Conservation (phyloP, 1,140 invertebrate species). For the Papilio xuthus region DNA sequence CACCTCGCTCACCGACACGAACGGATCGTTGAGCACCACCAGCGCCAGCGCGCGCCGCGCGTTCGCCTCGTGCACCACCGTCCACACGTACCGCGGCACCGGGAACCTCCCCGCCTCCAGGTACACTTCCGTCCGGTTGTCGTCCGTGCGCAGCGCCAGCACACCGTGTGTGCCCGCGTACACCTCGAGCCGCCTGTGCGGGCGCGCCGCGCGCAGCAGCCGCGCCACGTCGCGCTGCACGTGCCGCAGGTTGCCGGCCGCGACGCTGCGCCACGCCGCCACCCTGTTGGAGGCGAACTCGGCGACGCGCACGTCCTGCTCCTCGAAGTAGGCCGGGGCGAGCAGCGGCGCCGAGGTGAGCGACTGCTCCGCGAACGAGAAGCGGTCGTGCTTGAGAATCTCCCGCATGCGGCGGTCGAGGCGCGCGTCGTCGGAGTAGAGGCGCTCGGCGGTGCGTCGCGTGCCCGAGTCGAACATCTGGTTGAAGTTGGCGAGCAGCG, state of each 20-base stretch:
- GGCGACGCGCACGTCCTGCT: conserved; percentile 67
- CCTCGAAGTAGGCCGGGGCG: conserved; percentile 65
- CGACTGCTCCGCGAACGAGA: conserved; percentile 62
- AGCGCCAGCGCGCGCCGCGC: conserved; percentile 57
- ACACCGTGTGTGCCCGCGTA: conserved; percentile 67
- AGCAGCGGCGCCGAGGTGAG: conserved; percentile 62
- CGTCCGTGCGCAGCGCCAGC: conserved; percentile 49
- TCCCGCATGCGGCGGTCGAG: conserved; percentile 64
- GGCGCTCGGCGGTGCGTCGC: conserved; percentile 65
- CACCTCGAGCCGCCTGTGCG: conserved; percentile 54
- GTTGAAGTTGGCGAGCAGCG: conserved; percentile 76
- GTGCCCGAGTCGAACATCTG: conserved; percentile 73
- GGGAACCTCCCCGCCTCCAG: conserved; percentile 66
- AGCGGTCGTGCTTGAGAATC: conserved; percentile 59
- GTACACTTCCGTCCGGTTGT: conserved; percentile 44
- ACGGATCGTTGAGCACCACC: conserved; percentile 72
- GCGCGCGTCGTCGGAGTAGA: conserved; percentile 67
- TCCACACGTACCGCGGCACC: conserved; percentile 71
- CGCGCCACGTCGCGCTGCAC: conserved; percentile 64
- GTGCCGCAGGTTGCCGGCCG: conserved; percentile 66
- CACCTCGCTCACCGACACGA: conserved; percentile 77
- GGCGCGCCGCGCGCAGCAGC: conserved; percentile 48
- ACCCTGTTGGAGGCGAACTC: conserved; percentile 72
- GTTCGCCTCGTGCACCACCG: conserved; percentile 54
- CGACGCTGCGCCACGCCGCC: conserved; percentile 69